phyloP scores from a whole-genome alignment of 2,888 invertebrate species.

The Chloromyia formosa region DNA sequence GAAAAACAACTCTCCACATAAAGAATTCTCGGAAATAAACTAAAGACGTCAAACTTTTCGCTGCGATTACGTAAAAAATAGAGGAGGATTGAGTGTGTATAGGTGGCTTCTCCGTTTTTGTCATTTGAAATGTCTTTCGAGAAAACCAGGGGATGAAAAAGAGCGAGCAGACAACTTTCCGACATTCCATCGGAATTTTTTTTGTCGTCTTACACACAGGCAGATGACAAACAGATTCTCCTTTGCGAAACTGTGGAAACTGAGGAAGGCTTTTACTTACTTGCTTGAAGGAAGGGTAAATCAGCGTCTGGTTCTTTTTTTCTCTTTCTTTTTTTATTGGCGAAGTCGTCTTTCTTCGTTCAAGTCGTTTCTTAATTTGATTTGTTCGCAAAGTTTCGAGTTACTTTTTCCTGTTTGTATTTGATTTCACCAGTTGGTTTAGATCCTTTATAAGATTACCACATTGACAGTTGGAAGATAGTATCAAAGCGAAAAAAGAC shows the following conservation, averaged over 20 bases:
- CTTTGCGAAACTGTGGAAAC: not conserved
- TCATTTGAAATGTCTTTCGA: constrained; percentile 20
- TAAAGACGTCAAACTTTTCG: constrained; percentile 19
- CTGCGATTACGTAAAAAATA: constrained; percentile 1
- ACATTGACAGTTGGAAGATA: constrained; percentile 1
- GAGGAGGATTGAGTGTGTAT: not conserved
- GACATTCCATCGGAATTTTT: not conserved
- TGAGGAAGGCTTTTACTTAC: not conserved
- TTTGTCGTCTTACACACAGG: not conserved
- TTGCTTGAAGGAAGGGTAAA: constrained; percentile 8
- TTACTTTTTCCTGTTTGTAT: constrained; percentile 20
- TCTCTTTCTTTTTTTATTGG: not conserved
- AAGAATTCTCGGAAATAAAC: not conserved
- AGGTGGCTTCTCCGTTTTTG: constrained; percentile 12
- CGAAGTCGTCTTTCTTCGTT: not conserved
- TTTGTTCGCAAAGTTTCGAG: constrained; percentile 29
- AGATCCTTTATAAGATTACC: not conserved
- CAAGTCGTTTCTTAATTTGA: constrained; percentile 30
- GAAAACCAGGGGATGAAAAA: not conserved
- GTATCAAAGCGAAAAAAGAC: not conserved
- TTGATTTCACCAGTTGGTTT: constrained; percentile 3
- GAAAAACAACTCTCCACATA: not conserved
- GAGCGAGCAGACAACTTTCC: not conserved
- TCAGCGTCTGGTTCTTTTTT: constrained; percentile 2
- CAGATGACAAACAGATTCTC: constrained; percentile 24